Base-by-base conservation (phyloP, 2,888 invertebrate genomes). In the Cylindroiulus punctatus region DNA sequence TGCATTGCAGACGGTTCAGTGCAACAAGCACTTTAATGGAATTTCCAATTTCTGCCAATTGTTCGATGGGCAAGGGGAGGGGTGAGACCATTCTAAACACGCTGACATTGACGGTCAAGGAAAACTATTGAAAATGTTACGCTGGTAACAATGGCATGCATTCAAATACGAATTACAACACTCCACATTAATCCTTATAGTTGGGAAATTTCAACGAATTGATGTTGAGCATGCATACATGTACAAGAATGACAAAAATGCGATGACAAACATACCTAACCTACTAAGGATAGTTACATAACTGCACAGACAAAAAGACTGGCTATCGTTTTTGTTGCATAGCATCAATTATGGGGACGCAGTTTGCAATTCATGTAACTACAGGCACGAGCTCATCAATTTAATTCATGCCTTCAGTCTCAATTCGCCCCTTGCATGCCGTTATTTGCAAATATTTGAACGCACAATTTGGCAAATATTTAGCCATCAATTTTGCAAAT, bases 381-480 rank as follows among this genome's bases (percentile, higher is more conserved):
- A 44, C 44, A 1, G 1, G 44, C 44, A 8, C 1, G 44, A 5
- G 5, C 52, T 52, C 44, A 44, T 44, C 44, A 44, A 44, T 44
- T 44, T 44, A 14, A 19, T 52, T 5, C 19, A 52, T 52, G 52
- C 52, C 52, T 52, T 52, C 12, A 19, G 52, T n/a, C 19, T 52
- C 52, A 1, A 2, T 52, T 52, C 52, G 52, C 52, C 52, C 52
- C 52, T 52, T 52, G 19, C 52, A 10, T 52, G 52, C 52, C 14
- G 52, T 52, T 52, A 52, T 52, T 52, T 52, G 19, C 52, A 52
- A 52, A 52, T 52, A 52, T 52, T 52, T 52, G 52, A 52, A 19
- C 52, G 52, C 52, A 52, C 52, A 52, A 52, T 52, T 52, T 52
- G 52, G 52, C 52, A 52, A 52, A 52, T 52, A 52, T 52, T 52